Base-by-base conservation (phyloP, 2,888 invertebrate genomes). In the Andrena bicolor region DNA sequence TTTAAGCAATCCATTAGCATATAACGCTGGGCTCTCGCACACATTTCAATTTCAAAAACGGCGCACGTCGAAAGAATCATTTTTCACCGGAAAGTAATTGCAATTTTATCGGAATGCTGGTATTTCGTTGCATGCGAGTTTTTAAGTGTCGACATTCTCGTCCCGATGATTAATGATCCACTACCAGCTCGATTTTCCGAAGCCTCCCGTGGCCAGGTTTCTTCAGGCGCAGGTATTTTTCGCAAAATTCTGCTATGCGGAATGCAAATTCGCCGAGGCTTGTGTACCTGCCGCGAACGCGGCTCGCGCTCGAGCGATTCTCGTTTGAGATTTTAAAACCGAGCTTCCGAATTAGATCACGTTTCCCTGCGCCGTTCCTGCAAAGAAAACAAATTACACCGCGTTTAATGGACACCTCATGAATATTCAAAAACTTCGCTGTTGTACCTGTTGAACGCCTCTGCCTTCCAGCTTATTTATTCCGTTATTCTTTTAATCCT, bases 371-470 rank as follows among this genome's bases (percentile, higher is more conserved):
- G 28, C 71, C 49, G 75, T 69, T 66, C 65, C 58, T 26, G 28
- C 66, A 71, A 75, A 82, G 83, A 77, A 74, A 78, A 82, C 74
- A 83, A 77, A 82, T 73, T 74, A 71, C 63, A 41, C 63, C 72
- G 61, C 74, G 74, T 82, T 82, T 78, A 83, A 82, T 75, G 74
- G 74, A 78, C 56, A 71, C 48, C 71, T 74, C 78, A 82, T 83
- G 83, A 82, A 83, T 83, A 83, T 83, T 83, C 83, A 82, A 74
- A 83, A 75, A 78, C 53, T 66, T 61, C 23, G 56, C 58, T 10
- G 61, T 71, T 72, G 70, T 78, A 83, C 83, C 83, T 83, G 83
- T 83, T 83, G 83, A 83, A 63, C 83, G 83, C 64, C 35, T 61
- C 48, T 51, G 58, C 68, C 64, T 63, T 75, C 63, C 26, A 49